Conservation (phyloP, 2,113 vertebrate genomes). For the mouse (Mus musculus) region DNA sequence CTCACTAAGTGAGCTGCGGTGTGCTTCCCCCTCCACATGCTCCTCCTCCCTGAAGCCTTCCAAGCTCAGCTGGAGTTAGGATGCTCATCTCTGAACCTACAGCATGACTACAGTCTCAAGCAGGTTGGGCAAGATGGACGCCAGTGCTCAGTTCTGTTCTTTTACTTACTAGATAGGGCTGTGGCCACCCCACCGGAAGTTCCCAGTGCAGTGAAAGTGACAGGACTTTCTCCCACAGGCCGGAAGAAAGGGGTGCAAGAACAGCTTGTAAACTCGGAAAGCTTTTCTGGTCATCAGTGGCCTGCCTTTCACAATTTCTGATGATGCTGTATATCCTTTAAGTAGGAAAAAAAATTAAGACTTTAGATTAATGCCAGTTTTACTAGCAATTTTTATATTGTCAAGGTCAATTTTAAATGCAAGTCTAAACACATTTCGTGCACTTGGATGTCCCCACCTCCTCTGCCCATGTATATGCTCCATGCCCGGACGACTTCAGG, state of each 20-base stretch:
- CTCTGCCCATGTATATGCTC: neutral
- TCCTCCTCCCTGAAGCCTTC: neutral
- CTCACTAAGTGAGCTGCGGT: neutral
- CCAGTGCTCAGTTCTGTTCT: neutral
- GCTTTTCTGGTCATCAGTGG: neutral
- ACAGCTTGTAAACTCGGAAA: neutral
- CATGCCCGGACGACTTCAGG: neutral
- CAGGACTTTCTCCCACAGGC: neutral
- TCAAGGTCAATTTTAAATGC: conserved; percentile 26
- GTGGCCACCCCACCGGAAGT: neutral
- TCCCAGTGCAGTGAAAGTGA: neutral
- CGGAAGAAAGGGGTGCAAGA: neutral
- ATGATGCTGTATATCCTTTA: neutral
- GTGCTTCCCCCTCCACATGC: neutral
- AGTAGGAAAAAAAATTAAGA: conserved; percentile 29
- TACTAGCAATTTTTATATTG: neutral
- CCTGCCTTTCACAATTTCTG: conserved; percentile 20
- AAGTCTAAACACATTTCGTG: neutral
- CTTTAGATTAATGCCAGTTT: neutral
- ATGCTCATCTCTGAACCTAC: neutral
- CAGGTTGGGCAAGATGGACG: neutral
- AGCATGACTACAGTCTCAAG: neutral
- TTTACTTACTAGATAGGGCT: neutral
- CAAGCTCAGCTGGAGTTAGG: fast-evolving
- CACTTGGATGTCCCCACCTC: neutral